A percentile compares a stretch with the other conserved stretches of the same genome.
Evolutionary conservation across 2,888 invertebrate genomes (phyloP).

Genomic region (Cataglyphis cursor): DNA sequence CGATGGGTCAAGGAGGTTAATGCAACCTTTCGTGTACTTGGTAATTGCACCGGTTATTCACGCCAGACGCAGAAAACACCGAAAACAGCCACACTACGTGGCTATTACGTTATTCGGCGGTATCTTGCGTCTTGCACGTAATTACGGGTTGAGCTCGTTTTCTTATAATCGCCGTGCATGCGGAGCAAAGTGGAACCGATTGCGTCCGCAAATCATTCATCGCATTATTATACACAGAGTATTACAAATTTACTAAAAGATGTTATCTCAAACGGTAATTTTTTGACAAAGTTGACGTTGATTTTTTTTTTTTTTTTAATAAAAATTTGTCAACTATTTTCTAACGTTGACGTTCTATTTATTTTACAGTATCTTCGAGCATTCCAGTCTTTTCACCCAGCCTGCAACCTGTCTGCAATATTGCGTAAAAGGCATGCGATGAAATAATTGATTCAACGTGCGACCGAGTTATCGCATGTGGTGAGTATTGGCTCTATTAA

Average conservation of each 20-base stretch:
- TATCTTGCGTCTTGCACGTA: slow-evolving; percentile 19
- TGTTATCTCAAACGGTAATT: background rate
- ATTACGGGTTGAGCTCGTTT: slow-evolving; percentile 19
- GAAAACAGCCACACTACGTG: slow-evolving; percentile 14
- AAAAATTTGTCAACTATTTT: background rate
- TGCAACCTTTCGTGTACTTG: slow-evolving; percentile 34
- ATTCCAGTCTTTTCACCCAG: background rate
- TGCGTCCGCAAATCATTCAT: background rate
- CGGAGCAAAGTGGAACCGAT: slow-evolving; percentile 15
- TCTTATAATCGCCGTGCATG: slow-evolving; percentile 17
- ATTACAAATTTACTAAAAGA: background rate
- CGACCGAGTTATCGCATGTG: slow-evolving; percentile 14
- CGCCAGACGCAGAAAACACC: background rate
- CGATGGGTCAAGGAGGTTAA: slow-evolving; percentile 58
- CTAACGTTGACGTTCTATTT: background rate
- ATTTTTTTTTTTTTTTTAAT: background rate
- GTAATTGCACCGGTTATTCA: slow-evolving; percentile 52
- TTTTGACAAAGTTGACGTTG: background rate
- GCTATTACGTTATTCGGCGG: slow-evolving; percentile 37
- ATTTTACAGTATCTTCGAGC: background rate
- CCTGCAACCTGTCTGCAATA: slow-evolving; percentile 20
- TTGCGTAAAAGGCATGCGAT: slow-evolving; percentile 25
- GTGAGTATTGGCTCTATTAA: slow-evolving; percentile 8
- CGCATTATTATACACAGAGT: background rate
- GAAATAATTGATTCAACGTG: slow-evolving; percentile 17